phyloP scores from a whole-genome alignment of 1,140 invertebrate genomes.

The Ctenoplectra terminalis region DNA sequence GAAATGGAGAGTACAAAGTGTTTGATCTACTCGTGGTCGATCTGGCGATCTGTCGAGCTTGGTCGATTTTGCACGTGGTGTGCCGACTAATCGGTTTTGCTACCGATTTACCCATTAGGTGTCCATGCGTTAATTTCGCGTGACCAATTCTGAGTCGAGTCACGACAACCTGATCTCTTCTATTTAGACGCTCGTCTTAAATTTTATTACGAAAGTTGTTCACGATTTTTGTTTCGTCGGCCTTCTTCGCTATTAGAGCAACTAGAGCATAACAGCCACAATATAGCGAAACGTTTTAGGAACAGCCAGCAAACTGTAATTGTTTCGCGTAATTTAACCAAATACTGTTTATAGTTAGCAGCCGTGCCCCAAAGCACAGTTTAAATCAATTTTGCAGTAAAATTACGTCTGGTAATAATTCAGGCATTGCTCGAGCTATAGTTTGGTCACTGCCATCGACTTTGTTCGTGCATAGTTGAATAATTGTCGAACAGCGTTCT shows the following conservation, averaged over 20 bases:
- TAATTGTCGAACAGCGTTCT: conserved; percentile 19
- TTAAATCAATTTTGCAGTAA: conserved; percentile 42
- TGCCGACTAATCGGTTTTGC: too few relatives aligned
- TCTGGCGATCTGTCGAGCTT: too few relatives aligned
- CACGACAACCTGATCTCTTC: too few relatives aligned
- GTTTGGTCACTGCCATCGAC: conserved; percentile 31
- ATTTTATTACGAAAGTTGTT: too few relatives aligned
- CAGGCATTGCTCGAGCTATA: background rate
- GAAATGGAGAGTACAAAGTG: too few relatives aligned
- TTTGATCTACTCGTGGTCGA: too few relatives aligned
- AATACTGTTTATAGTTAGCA: conserved; percentile 33
- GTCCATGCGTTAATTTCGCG: too few relatives aligned
- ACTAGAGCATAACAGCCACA: background rate
- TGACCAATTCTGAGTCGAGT: too few relatives aligned
- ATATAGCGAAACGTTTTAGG: conserved; percentile 22
- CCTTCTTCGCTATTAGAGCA: background rate
- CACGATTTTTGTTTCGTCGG: too few relatives aligned
- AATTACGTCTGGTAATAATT: conserved; percentile 40
- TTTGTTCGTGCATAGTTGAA: conserved; percentile 15
- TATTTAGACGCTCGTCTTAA: too few relatives aligned
- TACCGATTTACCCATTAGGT: too few relatives aligned
- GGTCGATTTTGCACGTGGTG: too few relatives aligned
- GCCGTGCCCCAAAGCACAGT: conserved; percentile 16
- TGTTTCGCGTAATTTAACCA: conserved; percentile 41
- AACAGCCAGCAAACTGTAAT: conserved; percentile 2